Evolutionary conservation across 2,113 vertebrate genomes (phyloP).

Genomic region (Cairina moschata): DNA sequence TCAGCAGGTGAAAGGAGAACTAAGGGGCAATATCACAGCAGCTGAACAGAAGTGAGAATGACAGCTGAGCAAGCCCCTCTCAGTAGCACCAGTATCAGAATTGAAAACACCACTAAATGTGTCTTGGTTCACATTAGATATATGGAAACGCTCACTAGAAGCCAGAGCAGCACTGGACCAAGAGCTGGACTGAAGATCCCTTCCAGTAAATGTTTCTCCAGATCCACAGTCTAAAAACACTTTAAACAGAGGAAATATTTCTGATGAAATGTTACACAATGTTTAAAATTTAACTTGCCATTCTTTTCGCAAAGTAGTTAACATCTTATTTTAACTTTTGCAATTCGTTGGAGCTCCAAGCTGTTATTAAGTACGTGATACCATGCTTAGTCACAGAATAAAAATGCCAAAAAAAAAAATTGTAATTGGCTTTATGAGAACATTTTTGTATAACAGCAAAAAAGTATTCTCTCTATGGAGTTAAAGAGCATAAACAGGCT

Average conservation of each 20-base stretch:
- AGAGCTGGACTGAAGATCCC: background rate
- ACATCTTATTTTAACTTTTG: background rate
- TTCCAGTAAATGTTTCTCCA: background rate
- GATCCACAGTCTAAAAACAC: background rate
- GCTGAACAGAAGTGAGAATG: too few relatives aligned
- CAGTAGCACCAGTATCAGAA: too few relatives aligned
- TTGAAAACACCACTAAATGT: background rate
- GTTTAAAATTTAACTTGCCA: background rate
- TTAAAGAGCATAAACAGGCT: background rate
- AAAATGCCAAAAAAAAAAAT: rapidly evolving
- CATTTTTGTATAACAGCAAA: background rate
- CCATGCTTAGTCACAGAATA: background rate
- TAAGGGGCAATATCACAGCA: too few relatives aligned
- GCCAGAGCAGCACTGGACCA: rapidly evolving
- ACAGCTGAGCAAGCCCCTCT: too few relatives aligned
- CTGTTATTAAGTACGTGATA: background rate
- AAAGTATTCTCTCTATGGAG: background rate
- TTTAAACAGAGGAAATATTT: background rate
- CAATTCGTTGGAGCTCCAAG: background rate
- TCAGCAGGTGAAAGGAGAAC: background rate
- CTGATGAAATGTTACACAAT: background rate
- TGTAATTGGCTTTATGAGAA: background rate
- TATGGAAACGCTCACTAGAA: background rate
- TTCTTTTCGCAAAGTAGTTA: background rate
- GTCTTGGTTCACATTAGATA: rapidly evolving